These are phyloP conservation scores for Dendrophyllia cribrosa DNA, from an alignment of 64 coral and sea anemone species.

Conservation along the genomic window DNA sequence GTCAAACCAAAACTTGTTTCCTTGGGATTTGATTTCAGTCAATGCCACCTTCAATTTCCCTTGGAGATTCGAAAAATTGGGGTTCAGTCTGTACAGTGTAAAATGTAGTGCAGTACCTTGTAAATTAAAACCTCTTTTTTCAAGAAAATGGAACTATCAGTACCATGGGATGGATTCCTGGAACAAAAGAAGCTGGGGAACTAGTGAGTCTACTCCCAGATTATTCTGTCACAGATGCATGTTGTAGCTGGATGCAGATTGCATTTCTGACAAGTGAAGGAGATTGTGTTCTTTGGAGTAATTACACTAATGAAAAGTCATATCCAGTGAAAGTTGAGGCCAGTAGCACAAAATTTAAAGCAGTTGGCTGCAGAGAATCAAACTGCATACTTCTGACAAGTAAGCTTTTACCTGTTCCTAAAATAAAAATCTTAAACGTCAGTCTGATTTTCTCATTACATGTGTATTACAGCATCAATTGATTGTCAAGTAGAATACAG, in stretches of 20 bases:
- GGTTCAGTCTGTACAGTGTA: too few relatives aligned
- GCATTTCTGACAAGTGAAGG: slow-evolving; percentile 40
- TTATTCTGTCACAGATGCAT: slow-evolving; percentile 56
- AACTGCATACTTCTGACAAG: slow-evolving; percentile 41
- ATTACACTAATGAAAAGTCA: slow-evolving; percentile 57
- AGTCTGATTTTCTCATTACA: not conserved
- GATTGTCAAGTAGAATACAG: too few relatives aligned
- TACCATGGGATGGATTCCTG: slow-evolving; percentile 69
- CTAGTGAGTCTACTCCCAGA: slow-evolving; percentile 60
- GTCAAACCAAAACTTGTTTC: too few relatives aligned
- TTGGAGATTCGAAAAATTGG: too few relatives aligned
- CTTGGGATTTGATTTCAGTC: too few relatives aligned
- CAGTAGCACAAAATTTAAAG: slow-evolving; percentile 28
- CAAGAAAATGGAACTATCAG: slow-evolving; percentile 64
- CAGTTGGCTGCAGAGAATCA: slow-evolving; percentile 44
- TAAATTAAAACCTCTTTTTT: not conserved
- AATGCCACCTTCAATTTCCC: too few relatives aligned
- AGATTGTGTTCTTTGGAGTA: slow-evolving; percentile 64
- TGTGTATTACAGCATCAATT: too few relatives aligned
- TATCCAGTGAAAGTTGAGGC: slow-evolving; percentile 3
- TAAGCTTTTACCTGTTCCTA: not conserved
- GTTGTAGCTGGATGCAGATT: slow-evolving; percentile 53
- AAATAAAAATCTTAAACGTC: not conserved
- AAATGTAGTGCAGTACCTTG: too few relatives aligned
- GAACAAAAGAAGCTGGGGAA: slow-evolving; percentile 15